Evolutionary conservation across 2,113 vertebrate genomes (phyloP).

Genomic region (Salvelinus sp.): DNA sequence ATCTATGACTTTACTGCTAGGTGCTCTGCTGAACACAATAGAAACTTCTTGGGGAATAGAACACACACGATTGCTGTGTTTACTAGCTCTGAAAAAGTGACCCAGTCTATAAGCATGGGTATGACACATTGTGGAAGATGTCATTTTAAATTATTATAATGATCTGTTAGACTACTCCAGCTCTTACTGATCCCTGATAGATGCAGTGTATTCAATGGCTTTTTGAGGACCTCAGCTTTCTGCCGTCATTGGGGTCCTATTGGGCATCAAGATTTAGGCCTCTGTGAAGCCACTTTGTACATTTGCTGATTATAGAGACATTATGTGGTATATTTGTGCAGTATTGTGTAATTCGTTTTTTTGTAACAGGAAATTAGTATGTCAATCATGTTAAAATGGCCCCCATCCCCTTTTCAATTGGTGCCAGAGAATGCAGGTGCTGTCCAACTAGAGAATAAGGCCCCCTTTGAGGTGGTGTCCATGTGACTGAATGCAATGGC

Average conservation of each 20-base stretch:
- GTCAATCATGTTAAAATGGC: too few relatives aligned
- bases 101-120: not conserved
- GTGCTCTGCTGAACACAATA: not conserved
- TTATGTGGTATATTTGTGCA: too few relatives aligned
- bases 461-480: slow-evolving; percentile 41
- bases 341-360: too few relatives aligned
- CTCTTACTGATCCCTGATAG: not conserved
- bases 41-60: not conserved
- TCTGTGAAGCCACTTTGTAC: not conserved
- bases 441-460: slow-evolving; percentile 45
- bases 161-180: too few relatives aligned
- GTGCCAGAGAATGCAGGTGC: slow-evolving; percentile 56
- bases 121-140: not conserved
- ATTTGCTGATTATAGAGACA: too few relatives aligned
- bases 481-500: slow-evolving; percentile 49
- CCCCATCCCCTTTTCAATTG: slow-evolving; percentile 20
- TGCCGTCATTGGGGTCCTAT: not conserved
- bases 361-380: too few relatives aligned
- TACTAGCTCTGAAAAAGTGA: not conserved
- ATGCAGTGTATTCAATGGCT: not conserved
- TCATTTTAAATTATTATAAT: not conserved
- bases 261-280: too few relatives aligned
- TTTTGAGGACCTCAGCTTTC: not conserved
- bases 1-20: slow-evolving; percentile 4
- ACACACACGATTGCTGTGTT: not conserved